These are phyloP conservation scores for Nematostella vectensis DNA, from an alignment of 92 coral and sea anemone genomes.

Conservation along the genomic window DNA sequence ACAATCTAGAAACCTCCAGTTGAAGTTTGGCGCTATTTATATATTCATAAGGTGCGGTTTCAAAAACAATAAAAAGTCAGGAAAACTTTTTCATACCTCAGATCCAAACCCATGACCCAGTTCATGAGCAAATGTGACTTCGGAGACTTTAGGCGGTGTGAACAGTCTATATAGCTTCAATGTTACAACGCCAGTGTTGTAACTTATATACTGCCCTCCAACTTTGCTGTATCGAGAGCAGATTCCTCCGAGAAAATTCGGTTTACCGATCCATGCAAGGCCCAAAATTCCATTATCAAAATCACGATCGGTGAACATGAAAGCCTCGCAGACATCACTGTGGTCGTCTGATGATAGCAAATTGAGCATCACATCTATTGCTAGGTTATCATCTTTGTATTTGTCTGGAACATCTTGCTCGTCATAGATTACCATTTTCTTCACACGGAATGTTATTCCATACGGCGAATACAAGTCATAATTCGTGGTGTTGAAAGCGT, in stretches of 20 bases:
- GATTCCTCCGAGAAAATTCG: constrained; percentile 67
- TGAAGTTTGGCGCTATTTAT: no score
- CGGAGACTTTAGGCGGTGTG: constrained; percentile 89
- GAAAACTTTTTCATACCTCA: constrained; percentile 32
- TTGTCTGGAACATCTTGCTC: constrained; percentile 34
- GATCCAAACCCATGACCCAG: constrained; percentile 99
- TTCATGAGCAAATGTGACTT: constrained; percentile 93
- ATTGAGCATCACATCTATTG: constrained; percentile 74
- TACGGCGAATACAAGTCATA: constrained; percentile 41
- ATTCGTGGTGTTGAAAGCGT: constrained; percentile 48
- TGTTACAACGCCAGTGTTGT: constrained; percentile 87
- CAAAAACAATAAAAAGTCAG: neutral
- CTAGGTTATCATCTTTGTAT: constrained; percentile 58
- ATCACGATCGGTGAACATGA: constrained; percentile 87
- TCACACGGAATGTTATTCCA: constrained; percentile 77
- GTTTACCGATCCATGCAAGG: constrained; percentile 88
- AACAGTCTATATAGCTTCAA: constrained; percentile 68
- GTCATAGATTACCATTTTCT: constrained; percentile 53
- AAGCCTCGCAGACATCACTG: constrained; percentile 76
- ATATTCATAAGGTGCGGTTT: neutral
- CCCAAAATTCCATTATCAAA: constrained; percentile 96
- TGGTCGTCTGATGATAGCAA: constrained; percentile 49
- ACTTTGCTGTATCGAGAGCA: constrained; percentile 36
- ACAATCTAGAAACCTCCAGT: neutral
- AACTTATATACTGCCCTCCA: constrained; percentile 51